Base-by-base conservation (phyloP, 2,113 vertebrate species). In the Mystacornis crossleyi region DNA sequence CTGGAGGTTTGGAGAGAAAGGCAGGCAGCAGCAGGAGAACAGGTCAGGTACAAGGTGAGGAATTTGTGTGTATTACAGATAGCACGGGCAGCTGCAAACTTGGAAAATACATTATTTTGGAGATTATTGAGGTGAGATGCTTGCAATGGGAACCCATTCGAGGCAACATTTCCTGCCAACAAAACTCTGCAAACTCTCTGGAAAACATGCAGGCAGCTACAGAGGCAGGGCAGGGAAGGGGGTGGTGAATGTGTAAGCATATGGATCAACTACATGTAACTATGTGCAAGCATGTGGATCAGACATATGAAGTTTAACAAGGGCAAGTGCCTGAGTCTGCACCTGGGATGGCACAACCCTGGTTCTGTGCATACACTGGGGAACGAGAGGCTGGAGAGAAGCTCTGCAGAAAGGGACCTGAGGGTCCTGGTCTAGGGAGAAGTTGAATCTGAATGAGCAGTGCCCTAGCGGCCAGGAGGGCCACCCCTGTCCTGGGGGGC, bases 91-190 rank as follows among this genome's bases (percentile, higher is more conserved):
- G 57, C 34, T 50, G 53, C 84, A 92, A 70, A 55, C 43, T 82
- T 50, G 47, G 29, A 48, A 93, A 93, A 88, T 0, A 10, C 57
- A 9, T 79, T 82, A 36, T n/a, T 95, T 81, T 69, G 43, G 78
- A 74, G 69, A 95, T 60, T 77, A 83, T 18, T 60, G 53, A 90
- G 48, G 66, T 92, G 81, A 92, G 34, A 81, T 90, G 66, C 24
- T 89, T 81, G 38, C 62, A 54, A 1, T 18, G 20, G 86, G 70
- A 95, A 72, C 36, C 12, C 43, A 14, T 61, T 88, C 79, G 20
- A 65, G 33, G 61, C 16, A 78, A 34, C 2, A 0, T 20, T 77
- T 80, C 81, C 80, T 53, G 34, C 23, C 42, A 65, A 61, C 15
- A 62, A 91, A 58, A 15, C 40, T 29, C 89, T 57, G 43, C 14